Evolutionary conservation across 2,888 invertebrate genomes (phyloP).

Genomic region (Philhelius pedissequus): DNA sequence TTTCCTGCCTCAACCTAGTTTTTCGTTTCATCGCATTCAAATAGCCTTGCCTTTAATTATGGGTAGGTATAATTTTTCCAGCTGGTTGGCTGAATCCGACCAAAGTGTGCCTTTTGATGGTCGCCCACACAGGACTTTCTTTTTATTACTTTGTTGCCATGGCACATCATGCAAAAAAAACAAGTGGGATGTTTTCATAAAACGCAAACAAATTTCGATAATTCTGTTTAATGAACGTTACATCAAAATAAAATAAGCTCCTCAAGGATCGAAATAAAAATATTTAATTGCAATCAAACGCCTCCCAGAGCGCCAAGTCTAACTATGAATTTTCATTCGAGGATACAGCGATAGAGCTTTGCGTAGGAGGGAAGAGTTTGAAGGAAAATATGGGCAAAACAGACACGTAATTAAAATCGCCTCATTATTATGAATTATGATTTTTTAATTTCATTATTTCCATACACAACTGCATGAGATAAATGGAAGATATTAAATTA

Average conservation of each 20-base stretch:
- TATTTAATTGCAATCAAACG: not conserved
- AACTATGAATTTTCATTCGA: not conserved
- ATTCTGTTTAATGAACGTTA: too few relatives aligned
- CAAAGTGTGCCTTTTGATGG: too few relatives aligned
- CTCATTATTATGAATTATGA: conserved; percentile 20
- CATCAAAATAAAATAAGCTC: not conserved
- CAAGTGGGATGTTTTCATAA: too few relatives aligned
- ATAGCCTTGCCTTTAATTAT: too few relatives aligned
- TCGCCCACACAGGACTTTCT: too few relatives aligned
- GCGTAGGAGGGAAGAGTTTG: not conserved
- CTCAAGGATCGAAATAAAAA: not conserved
- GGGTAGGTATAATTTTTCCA: too few relatives aligned
- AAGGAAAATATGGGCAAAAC: not conserved
- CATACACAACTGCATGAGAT: not conserved
- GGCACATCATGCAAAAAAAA: too few relatives aligned
- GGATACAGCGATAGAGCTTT: not conserved
- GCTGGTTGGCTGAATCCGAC: too few relatives aligned
- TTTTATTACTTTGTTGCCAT: too few relatives aligned
- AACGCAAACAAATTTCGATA: too few relatives aligned
- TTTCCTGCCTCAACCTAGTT: too few relatives aligned
- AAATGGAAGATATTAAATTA: conserved; percentile 14
- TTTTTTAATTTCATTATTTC: conserved; percentile 15
- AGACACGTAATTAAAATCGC: conserved; percentile 44
- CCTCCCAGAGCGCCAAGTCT: not conserved
- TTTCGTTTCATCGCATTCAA: too few relatives aligned